Conservation (phyloP, 2,888 invertebrate species). For the Leptura quadrifasciata region DNA sequence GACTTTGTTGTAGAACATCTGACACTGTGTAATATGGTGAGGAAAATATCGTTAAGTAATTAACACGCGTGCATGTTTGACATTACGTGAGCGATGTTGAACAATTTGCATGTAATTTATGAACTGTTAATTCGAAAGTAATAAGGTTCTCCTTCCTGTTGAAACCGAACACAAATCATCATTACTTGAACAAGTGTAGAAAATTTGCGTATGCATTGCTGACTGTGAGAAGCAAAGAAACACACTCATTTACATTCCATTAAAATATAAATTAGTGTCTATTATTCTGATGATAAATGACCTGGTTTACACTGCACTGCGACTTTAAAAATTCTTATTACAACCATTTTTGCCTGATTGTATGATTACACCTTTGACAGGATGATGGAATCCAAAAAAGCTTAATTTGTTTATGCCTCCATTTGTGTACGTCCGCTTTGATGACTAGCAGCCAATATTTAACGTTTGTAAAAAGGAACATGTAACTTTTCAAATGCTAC, state of each 20-base stretch:
- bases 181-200: constrained; percentile 51
- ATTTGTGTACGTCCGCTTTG: not conserved
- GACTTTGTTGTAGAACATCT: not conserved
- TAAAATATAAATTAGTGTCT: constrained; percentile 40
- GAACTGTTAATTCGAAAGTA: constrained; percentile 55
- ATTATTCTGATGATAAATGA: constrained; percentile 41
- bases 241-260: constrained; percentile 36
- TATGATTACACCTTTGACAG: constrained; percentile 10
- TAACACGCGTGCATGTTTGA: not conserved
- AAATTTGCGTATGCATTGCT: constrained; percentile 50
- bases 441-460: too few relatives aligned
- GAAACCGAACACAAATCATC: constrained; percentile 50
- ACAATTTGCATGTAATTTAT: constrained; percentile 51
- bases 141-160: constrained; percentile 58
- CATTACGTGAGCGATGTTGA: constrained; percentile 35
- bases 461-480: too few relatives aligned
- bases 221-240: constrained; percentile 40
- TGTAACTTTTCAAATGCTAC: too few relatives aligned
- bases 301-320: not conserved
- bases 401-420: not conserved
- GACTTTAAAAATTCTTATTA: constrained; percentile 23
- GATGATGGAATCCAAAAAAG: not conserved
- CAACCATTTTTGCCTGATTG: constrained; percentile 18
- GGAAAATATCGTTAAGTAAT: not conserved
- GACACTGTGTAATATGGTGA: not conserved